Percentiles rank a stretch among this genome's conserved stretches.
Evolutionary conservation across 1,140 invertebrate species (phyloP).

Genomic region (Leguminivora glycinivorella): DNA sequence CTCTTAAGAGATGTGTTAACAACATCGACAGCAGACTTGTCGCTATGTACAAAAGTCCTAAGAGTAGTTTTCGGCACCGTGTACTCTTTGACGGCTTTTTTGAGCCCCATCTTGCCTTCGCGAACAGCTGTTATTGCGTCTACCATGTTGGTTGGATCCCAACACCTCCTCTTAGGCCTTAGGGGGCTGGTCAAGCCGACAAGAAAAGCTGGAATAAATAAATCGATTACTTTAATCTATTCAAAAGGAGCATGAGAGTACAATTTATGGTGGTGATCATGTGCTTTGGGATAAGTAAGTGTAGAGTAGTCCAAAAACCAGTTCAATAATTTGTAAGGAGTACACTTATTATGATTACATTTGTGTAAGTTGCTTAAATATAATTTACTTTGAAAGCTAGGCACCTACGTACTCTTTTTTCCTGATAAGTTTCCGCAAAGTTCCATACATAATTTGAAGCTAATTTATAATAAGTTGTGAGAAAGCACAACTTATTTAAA

Average conservation of each 20-base stretch:
- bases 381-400: too few relatives aligned
- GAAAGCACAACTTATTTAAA: too few relatives aligned
- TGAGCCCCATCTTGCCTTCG: slow-evolving; percentile 12
- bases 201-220: background rate
- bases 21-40: background rate
- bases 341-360: too few relatives aligned
- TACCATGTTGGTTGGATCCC: slow-evolving; percentile 17
- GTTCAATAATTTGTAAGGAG: too few relatives aligned
- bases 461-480: too few relatives aligned
- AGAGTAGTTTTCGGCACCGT: slow-evolving; percentile 26
- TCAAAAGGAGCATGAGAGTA: background rate
- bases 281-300: too few relatives aligned
- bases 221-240: background rate
- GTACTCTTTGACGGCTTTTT: slow-evolving; percentile 18
- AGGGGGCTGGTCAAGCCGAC: background rate
- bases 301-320: too few relatives aligned
- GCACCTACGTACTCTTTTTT: too few relatives aligned
- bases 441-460: too few relatives aligned
- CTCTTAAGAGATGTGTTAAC: background rate
- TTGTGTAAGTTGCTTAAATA: too few relatives aligned
- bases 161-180: slow-evolving; percentile 6
- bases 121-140: slow-evolving; percentile 28
- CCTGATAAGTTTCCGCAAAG: too few relatives aligned
- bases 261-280: too few relatives aligned
- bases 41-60: background rate